phyloP scores from a whole-genome alignment of 64 coral and sea anemone species.

The Dendronephthya gigantea region DNA sequence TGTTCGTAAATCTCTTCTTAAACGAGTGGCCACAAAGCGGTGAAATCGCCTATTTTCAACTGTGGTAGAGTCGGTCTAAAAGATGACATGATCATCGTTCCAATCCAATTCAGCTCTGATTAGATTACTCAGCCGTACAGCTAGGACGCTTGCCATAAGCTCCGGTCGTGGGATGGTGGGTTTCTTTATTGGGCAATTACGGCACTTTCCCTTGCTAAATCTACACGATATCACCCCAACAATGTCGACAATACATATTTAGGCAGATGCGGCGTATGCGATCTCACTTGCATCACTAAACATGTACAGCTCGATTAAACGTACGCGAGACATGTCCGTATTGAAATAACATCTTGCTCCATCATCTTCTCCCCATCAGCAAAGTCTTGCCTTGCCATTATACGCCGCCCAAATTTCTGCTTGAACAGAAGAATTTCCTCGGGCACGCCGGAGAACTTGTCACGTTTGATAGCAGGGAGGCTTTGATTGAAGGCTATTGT shows the following conservation, averaged over 20 bases:
- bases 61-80: background rate
- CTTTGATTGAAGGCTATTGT: background rate
- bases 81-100: background rate
- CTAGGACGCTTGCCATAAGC: background rate
- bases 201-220: too few species aligned
- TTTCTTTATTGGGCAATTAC: background rate
- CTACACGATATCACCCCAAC: background rate
- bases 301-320: too few species aligned
- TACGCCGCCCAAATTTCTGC: too few species aligned
- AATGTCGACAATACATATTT: background rate
- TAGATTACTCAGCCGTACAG: too few species aligned
- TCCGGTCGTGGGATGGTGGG: background rate
- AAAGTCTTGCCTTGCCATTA: constrained; percentile 22
- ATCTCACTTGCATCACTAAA: background rate
- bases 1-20: background rate
- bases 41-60: background rate
- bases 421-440: constrained; percentile 19
- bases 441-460: constrained; percentile 7
- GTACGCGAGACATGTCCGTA: too few species aligned
- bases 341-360: background rate
- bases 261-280: background rate
- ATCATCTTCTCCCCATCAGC: constrained; percentile 17
- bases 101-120: background rate
- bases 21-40: background rate
- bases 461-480: constrained; percentile 5